Percentiles rank a stretch among this genome's conserved stretches.
Conservation (phyloP, 2,113 vertebrate species). For the Amphiprion ocellaris region DNA sequence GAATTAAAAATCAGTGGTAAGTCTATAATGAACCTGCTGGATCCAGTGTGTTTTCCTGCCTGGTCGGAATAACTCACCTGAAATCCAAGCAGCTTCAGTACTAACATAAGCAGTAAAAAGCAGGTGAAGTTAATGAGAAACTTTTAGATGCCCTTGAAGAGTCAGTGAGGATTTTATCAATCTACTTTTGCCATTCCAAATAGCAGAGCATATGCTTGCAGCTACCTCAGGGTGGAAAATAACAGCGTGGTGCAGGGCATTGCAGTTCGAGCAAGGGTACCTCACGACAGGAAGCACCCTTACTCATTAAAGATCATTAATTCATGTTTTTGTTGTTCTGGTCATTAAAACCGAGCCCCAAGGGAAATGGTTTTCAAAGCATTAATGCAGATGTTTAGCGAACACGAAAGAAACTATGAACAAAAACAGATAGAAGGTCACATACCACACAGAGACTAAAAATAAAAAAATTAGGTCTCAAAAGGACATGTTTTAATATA, state of each 20-base stretch:
- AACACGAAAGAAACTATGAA: constrained; percentile 56
- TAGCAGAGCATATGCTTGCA: constrained; percentile 35
- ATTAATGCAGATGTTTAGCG: constrained; percentile 56
- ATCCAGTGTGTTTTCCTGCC: too few relatives aligned
- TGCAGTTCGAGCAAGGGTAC: constrained; percentile 35
- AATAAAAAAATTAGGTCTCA: background rate
- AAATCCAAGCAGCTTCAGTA: too few relatives aligned
- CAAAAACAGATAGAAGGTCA: constrained; percentile 53
- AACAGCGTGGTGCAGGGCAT: constrained; percentile 36
- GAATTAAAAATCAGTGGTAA: too few relatives aligned
- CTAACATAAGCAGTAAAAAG: background rate
- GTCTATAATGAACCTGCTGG: too few relatives aligned
- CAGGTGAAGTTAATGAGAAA: constrained; percentile 7
- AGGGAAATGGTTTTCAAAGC: constrained; percentile 50
- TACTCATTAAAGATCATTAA: constrained; percentile 64
- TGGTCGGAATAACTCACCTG: too few relatives aligned
- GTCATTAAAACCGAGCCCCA: constrained; percentile 66
- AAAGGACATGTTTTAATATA: background rate
- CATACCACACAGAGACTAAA: constrained; percentile 6
- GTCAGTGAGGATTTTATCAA: constrained; percentile 1
- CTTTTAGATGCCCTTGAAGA: constrained; percentile 7
- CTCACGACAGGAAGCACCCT: constrained; percentile 49
- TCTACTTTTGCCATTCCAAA: constrained; percentile 28
- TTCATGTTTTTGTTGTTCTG: constrained; percentile 57
- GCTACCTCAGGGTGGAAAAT: constrained; percentile 37